Base-by-base conservation (phyloP, 2,797 vertebrate genomes). In the Oceanodroma leucorhoa region DNA sequence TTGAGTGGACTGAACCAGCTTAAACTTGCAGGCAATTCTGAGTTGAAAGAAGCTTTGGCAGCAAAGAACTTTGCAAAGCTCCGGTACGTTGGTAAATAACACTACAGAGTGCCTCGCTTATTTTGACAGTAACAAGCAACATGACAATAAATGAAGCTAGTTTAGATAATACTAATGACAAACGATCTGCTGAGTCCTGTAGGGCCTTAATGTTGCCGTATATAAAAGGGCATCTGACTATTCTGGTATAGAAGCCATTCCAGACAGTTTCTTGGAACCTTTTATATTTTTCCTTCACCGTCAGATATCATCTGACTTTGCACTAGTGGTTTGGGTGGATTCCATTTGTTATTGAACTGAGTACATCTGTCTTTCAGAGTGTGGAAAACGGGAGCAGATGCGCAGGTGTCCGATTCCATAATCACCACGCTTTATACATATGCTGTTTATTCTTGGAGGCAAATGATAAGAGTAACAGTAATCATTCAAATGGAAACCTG, bases 51-150 rank as follows among this genome's bases (percentile, higher is more conserved):
- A 86, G 97, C 98, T 60, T 97, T 99, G 90, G 95, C 98, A 84
- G 98, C 99, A 7, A 99, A 99, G 95, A 99, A 98, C 93, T 98
- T 99, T 6, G 98, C 98, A 73, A 99, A 99, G 96, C 99, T 99
- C 94, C 98, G 99, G 99, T 99, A 98, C 19, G 97, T 96, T 94
- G 89, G 29, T 77, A 55, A 58, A 83, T 73, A 34, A 12, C 30
- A 7, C 9, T 30, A 14, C 36, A 46, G 61, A 54, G 21, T 10
- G 20, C 41, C 32, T 78, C 1, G 0, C 32, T 93, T 50, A 11
- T 10, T 73, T 40, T 23, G 32, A 43, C 19, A 58, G 55, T n/a
- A 54, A 64, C 36, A 46, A 78, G 41, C 20, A 67, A 15, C 10
- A 5, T 20, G 30, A 26, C 32, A 40, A 14, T 32, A 62, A 92